These are phyloP conservation scores for Chiloscyllium punctatum DNA, from an alignment of 2,797 vertebrate species.

Conservation along the genomic window DNA sequence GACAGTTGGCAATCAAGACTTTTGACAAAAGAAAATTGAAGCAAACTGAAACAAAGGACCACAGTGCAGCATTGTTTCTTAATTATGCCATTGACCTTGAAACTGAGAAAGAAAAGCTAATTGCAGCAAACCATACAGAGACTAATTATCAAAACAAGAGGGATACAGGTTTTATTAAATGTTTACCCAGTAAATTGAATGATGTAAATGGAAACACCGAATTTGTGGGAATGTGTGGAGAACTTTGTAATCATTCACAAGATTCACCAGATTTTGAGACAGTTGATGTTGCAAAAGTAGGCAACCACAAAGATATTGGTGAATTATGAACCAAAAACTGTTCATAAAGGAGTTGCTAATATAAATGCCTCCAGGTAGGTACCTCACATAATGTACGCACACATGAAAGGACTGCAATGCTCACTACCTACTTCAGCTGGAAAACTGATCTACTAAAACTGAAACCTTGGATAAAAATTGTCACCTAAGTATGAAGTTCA, in stretches of 20 bases:
- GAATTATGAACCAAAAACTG: not conserved
- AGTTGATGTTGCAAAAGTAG: not conserved
- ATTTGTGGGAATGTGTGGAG: not conserved
- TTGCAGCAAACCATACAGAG: not conserved
- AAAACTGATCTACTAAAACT: slow-evolving; percentile 3
- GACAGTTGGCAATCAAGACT: slow-evolving; percentile 54
- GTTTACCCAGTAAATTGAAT: slow-evolving; percentile 31
- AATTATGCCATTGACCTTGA: not conserved
- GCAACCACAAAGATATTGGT: not conserved
- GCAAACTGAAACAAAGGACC: slow-evolving; percentile 43
- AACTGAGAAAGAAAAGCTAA: not conserved
- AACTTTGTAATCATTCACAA: slow-evolving; percentile 29
- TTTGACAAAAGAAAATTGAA: slow-evolving; percentile 48
- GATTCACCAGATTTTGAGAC: not conserved
- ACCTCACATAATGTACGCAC: not conserved
- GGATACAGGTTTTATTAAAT: slow-evolving; percentile 46
- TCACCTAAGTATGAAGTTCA: not conserved
- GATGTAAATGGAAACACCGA: slow-evolving; percentile 26
- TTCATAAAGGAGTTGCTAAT: not conserved
- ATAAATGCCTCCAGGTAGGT: not conserved
- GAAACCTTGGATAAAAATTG: not conserved
- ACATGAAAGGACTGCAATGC: not conserved
- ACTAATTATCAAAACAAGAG: slow-evolving; percentile 43
- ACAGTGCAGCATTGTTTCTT: slow-evolving; percentile 31
- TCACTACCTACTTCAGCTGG: not conserved